These are phyloP conservation scores for Chloroclysta siterata DNA, from an alignment of 2,888 invertebrate species.

Conservation along the genomic window DNA sequence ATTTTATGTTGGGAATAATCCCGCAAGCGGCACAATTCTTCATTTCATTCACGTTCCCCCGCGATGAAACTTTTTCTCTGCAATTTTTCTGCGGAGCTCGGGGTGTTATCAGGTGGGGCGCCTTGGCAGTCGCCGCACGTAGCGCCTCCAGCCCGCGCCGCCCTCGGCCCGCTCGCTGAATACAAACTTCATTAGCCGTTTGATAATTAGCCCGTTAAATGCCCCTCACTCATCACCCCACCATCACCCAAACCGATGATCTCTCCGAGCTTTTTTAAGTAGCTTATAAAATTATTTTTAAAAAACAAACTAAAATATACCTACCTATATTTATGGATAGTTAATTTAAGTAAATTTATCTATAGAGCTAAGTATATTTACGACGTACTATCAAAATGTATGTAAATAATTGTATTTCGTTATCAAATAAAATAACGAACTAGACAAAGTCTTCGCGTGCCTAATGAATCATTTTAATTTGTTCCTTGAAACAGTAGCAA, in stretches of 20 bases:
- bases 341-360: not conserved
- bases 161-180: conserved; percentile 77
- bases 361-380: not conserved
- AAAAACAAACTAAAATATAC: conserved; percentile 16
- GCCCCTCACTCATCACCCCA: conserved; percentile 75
- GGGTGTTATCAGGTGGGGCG: conserved; percentile 82
- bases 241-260: conserved; percentile 62
- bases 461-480: conserved; percentile 46
- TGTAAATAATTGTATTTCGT: not conserved
- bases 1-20: conserved; percentile 80
- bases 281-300: conserved; percentile 38
- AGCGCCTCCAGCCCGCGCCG: conserved; percentile 66
- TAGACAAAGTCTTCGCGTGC: not conserved
- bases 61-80: conserved; percentile 86
- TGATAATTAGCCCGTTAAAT: conserved; percentile 85
- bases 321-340: not conserved
- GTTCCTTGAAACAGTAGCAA: conserved; percentile 41
- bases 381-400: not conserved
- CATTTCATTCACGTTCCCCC: conserved; percentile 84
- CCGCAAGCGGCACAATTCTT: conserved; percentile 82
- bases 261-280: conserved; percentile 43
- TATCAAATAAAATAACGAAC: conserved; percentile 12
- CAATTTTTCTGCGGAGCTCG: conserved; percentile 83
- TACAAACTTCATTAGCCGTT: conserved; percentile 86
- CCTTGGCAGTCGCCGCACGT: conserved; percentile 81